phyloP scores from a whole-genome alignment of 2,113 vertebrate genomes.

The Gallinago paraguaiae region DNA sequence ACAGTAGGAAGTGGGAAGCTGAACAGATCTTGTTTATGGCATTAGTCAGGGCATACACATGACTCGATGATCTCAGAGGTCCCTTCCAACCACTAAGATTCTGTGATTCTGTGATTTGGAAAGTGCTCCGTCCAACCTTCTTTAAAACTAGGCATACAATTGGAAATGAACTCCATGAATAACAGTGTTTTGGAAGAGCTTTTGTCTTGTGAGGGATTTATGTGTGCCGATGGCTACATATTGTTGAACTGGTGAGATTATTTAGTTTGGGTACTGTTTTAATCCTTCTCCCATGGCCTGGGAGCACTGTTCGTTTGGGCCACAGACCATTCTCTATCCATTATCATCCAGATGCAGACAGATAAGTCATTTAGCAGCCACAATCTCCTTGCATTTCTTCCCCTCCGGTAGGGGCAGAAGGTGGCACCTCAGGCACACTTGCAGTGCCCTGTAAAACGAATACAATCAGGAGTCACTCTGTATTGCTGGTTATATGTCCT shows the following conservation, averaged over 20 bases:
- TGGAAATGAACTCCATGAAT: neutral
- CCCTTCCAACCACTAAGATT: too few relatives aligned
- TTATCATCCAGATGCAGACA: neutral
- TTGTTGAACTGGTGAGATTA: neutral
- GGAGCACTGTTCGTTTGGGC: neutral
- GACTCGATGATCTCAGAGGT: too few relatives aligned
- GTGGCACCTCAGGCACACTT: neutral
- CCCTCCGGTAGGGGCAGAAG: neutral
- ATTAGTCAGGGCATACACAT: neutral
- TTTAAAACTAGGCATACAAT: neutral
- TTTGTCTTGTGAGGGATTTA: neutral
- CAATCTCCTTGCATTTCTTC: neutral
- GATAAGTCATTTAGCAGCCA: neutral
- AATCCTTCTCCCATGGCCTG: neutral
- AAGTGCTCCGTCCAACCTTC: neutral
- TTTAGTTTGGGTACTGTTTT: neutral
- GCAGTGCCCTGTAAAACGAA: neutral
- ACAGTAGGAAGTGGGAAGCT: neutral
- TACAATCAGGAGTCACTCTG: neutral
- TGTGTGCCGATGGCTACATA: neutral
- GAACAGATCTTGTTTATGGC: neutral
- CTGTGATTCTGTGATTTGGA: neutral
- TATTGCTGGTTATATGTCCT: neutral
- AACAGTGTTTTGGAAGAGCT: neutral
- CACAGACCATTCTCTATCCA: accelerated